Conservation (phyloP, 2,888 invertebrate genomes). For the Trissoscelio sp. region DNA sequence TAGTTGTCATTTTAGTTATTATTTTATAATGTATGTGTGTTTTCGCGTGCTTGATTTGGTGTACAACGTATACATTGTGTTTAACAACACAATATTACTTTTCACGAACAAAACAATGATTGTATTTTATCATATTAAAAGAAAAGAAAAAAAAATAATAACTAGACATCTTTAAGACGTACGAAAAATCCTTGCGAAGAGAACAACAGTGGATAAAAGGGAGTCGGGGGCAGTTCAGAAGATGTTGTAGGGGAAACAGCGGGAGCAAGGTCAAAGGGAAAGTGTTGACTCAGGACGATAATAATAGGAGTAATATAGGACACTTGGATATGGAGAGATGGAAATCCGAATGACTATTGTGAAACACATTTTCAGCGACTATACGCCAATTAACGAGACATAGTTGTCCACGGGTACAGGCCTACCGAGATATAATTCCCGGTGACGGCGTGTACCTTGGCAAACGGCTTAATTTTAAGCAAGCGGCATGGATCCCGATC, state of each 20-base stretch:
- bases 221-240: background rate
- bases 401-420: slow-evolving; percentile 76
- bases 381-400: slow-evolving; percentile 77
- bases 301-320: slow-evolving; percentile 74
- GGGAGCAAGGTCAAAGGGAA: slow-evolving; percentile 49
- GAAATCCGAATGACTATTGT: slow-evolving; percentile 78
- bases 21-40: slow-evolving; percentile 2
- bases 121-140: background rate
- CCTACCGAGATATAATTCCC: slow-evolving; percentile 81
- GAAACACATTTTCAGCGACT: slow-evolving; percentile 75
- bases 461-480: slow-evolving; percentile 82
- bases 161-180: slow-evolving; percentile 73
- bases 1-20: background rate
- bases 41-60: slow-evolving; percentile 49
- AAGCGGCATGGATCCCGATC: slow-evolving; percentile 80
- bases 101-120: slow-evolving; percentile 34
- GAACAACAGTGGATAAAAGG: slow-evolving; percentile 77
- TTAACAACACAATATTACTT: slow-evolving; percentile 34
- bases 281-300: slow-evolving; percentile 70
- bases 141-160: slow-evolving; percentile 30
- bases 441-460: slow-evolving; percentile 79
- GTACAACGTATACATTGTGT: slow-evolving; percentile 37
- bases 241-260: slow-evolving; percentile 29
- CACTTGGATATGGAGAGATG: slow-evolving; percentile 69
- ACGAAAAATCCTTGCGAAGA: slow-evolving; percentile 79